Percentiles rank a stretch among this genome's conserved stretches.
phyloP scores from a whole-genome alignment of 2,113 vertebrate species.

The Cryptotis parvus region DNA sequence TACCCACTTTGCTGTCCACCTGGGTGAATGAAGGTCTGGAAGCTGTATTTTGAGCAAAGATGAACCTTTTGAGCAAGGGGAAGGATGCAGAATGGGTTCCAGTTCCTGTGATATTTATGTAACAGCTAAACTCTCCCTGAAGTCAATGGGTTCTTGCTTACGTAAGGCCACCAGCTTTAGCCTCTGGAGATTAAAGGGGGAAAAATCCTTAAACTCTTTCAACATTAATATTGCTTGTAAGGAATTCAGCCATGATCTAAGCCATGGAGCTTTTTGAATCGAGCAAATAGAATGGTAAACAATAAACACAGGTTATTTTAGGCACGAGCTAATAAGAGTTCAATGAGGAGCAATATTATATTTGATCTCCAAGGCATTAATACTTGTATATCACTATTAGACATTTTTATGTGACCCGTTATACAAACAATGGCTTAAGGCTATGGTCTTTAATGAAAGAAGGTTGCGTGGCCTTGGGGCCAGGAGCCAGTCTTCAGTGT shows the following conservation, averaged over 20 bases:
- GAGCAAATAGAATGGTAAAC: conserved; percentile 79
- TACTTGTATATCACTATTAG: conserved; percentile 72
- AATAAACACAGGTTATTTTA: conserved; percentile 81
- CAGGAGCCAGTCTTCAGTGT: conserved; percentile 44
- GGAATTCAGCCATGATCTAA: conserved; percentile 71
- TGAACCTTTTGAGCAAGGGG: conserved; percentile 19
- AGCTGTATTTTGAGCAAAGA: background rate
- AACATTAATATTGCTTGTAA: conserved; percentile 73
- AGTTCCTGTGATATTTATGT: conserved; percentile 66
- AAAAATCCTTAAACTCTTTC: conserved; percentile 76
- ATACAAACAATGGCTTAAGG: conserved; percentile 80
- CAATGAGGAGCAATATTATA: conserved; percentile 80
- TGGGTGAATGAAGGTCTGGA: background rate
- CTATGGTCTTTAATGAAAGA: conserved; percentile 82
- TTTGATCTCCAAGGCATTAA: conserved; percentile 81
- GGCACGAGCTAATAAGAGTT: conserved; percentile 81
- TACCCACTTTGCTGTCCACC: background rate
- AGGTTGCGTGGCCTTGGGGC: conserved; percentile 57
- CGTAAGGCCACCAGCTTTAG: conserved; percentile 61
- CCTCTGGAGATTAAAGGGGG: conserved; percentile 63
- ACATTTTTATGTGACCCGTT: conserved; percentile 74
- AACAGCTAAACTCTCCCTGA: conserved; percentile 61
- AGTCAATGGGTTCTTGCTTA: conserved; percentile 78
- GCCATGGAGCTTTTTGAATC: conserved; percentile 73
- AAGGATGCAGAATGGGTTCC: conserved; percentile 19